Base-by-base conservation (phyloP, 2,888 invertebrate species). In the Xylophagus ater region DNA sequence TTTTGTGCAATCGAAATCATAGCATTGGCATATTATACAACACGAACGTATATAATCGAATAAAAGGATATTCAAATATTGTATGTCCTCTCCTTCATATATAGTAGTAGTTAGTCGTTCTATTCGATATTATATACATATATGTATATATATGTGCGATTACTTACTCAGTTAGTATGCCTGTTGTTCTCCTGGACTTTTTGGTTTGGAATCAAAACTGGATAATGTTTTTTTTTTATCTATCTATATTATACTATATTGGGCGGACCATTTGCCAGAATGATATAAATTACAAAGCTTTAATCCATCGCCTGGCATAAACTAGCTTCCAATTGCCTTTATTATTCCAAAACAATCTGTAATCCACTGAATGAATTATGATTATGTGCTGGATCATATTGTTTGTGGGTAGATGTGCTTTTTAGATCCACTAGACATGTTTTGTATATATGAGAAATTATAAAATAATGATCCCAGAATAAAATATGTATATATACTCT, bases 1-100 rank as follows among this genome's bases (percentile, higher is more conserved):
- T 56, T 57, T 58, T 56, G 56, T 50, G 49, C 49, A 48, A 48
- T 48, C 47, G 46, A 43, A 50, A 49, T 50, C 50, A 44, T 33
- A 33, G 33, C 33, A 28, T 39, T 39, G 39, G n/a, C n/a, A n/a
- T n/a, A n/a, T n/a, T n/a, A n/a, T n/a, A n/a, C n/a, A n/a, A n/a
- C 20, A 12, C 18, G 13, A 12, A 26, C 15, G 13, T n/a, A 18
- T 6, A 12, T 20, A 13, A 31, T 17, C 31, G 31, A 18, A 14
- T 10, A 15, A 29, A 12, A 15, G 13, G 15, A 15, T 29, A 29
- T 15, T 31, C 19, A 19, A 18, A 12, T 13, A 18, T 31, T 31
- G n/a, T n/a, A n/a, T n/a, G n/a, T n/a, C n/a, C n/a, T n/a, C n/a
- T n/a, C n/a, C n/a, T n/a, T n/a, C n/a, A n/a, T n/a, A n/a, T n/a